A percentile compares a stretch with the other conserved stretches of the same genome.
phyloP scores from a whole-genome alignment of 2,797 vertebrate genomes.

The Hipposideros larvatus region DNA sequence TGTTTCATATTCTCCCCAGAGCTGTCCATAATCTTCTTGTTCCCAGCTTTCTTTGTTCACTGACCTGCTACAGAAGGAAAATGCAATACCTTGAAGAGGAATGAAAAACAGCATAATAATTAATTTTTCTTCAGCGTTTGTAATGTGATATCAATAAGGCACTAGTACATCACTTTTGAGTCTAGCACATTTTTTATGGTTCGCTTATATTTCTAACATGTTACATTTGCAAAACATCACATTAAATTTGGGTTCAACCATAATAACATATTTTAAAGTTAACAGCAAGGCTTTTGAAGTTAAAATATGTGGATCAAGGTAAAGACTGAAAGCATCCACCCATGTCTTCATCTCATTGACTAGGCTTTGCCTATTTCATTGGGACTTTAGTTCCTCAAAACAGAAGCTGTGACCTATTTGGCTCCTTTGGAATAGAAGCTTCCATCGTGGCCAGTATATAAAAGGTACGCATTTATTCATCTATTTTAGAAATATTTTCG shows the following conservation, averaged over 20 bases:
- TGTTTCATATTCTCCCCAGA: neutral
- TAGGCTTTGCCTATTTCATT: neutral
- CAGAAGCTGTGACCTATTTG: neutral
- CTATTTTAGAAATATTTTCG: conserved; percentile 37
- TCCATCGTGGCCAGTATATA: neutral
- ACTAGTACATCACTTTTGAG: neutral
- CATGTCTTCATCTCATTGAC: neutral
- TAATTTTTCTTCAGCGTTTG: conserved; percentile 1
- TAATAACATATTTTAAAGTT: conserved; percentile 17
- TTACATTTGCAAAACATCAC: neutral
- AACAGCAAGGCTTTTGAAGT: neutral
- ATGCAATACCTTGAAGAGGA: neutral
- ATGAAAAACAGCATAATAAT: neutral
- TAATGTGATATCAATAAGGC: neutral
- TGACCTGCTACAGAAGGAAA: neutral
- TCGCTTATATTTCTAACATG: neutral
- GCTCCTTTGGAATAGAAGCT: neutral
- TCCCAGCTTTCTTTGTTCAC: neutral
- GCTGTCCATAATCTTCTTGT: neutral
- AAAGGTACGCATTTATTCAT: neutral
- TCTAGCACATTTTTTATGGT: neutral
- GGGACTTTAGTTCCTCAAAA: neutral
- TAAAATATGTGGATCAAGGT: neutral
- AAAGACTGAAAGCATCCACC: neutral
- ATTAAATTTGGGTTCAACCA: neutral